Percentiles rank a stretch among this genome's conserved stretches.
These are phyloP conservation scores for Rhombomys opimus DNA, from an alignment of 2,113 vertebrate genomes.

Conservation along the genomic window DNA sequence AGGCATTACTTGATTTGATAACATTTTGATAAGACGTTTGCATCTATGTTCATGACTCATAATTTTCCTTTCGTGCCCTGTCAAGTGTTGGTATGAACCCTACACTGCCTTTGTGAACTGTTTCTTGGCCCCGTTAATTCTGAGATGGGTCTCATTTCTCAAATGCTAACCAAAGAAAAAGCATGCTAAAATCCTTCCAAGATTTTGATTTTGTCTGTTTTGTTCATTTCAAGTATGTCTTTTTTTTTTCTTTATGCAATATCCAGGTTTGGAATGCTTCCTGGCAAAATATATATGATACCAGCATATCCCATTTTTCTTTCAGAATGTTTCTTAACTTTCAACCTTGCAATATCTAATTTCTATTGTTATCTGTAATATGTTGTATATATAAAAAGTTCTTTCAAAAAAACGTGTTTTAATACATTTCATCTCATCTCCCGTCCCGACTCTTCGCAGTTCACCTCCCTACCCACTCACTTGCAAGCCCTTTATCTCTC, in stretches of 20 bases:
- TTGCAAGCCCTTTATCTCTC: neutral
- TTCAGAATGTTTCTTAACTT: neutral
- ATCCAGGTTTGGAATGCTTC: neutral
- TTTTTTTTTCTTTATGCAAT: neutral
- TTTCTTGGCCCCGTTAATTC: neutral
- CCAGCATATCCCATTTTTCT: neutral
- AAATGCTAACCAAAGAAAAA: neutral
- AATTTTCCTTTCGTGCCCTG: neutral
- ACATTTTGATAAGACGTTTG: neutral
- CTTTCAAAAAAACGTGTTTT: neutral
- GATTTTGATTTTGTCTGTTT: neutral
- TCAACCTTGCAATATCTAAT: neutral
- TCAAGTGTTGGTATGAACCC: neutral
- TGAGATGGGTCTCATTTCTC: neutral
- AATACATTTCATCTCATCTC: neutral
- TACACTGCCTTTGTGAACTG: neutral
- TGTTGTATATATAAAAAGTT: neutral
- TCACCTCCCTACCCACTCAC: neutral
- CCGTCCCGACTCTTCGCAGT: too few relatives aligned
- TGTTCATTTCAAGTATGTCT: slow-evolving; percentile 16
- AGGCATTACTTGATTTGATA: neutral
- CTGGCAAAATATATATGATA: neutral
- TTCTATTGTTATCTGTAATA: neutral
- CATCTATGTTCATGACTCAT: neutral
- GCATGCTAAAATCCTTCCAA: neutral